Evolutionary conservation across 2,888 invertebrate genomes (phyloP).

Genomic region (Drosophila ochracea): DNA sequence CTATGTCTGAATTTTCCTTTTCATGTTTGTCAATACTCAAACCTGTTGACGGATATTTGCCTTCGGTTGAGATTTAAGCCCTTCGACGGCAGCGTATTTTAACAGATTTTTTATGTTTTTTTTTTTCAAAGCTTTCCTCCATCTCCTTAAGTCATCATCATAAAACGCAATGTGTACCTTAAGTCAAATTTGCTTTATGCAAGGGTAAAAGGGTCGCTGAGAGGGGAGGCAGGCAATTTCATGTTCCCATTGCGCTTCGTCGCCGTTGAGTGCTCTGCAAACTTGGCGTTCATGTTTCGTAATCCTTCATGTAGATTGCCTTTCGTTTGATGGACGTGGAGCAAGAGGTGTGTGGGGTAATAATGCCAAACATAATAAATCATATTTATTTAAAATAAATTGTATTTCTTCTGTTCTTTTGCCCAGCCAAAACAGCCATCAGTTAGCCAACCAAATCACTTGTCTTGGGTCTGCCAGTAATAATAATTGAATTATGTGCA

Average conservation of each 20-base stretch:
- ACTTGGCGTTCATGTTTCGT: conserved; percentile 59
- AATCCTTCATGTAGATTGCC: conserved; percentile 68
- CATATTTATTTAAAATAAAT: conserved; percentile 80
- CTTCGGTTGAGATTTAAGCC: conserved; percentile 50
- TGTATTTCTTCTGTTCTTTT: conserved; percentile 50
- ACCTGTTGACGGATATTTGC: conserved; percentile 67
- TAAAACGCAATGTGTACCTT: conserved; percentile 71
- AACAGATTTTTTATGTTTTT: conserved; percentile 18
- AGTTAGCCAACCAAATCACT: conserved; percentile 44
- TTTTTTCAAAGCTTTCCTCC: conserved; percentile 16
- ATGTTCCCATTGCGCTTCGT: conserved; percentile 52
- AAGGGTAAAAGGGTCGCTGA: neutral
- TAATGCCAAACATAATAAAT: conserved; percentile 75
- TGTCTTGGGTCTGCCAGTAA: conserved; percentile 46
- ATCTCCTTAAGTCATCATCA: conserved; percentile 56
- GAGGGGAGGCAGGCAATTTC: conserved; percentile 22
- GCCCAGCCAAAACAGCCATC: conserved; percentile 9
- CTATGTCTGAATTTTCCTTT: conserved; percentile 46
- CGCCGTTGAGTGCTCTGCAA: conserved; percentile 65
- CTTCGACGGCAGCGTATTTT: conserved; percentile 32
- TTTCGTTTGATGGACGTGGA: conserved; percentile 16
- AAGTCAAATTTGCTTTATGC: conserved; percentile 66
- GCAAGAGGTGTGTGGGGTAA: conserved; percentile 1
- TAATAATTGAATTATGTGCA: conserved; percentile 75
- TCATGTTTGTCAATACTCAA: conserved; percentile 68